Conservation (phyloP, 92 coral and sea anemone species). For the Phenganax stokvisi region DNA sequence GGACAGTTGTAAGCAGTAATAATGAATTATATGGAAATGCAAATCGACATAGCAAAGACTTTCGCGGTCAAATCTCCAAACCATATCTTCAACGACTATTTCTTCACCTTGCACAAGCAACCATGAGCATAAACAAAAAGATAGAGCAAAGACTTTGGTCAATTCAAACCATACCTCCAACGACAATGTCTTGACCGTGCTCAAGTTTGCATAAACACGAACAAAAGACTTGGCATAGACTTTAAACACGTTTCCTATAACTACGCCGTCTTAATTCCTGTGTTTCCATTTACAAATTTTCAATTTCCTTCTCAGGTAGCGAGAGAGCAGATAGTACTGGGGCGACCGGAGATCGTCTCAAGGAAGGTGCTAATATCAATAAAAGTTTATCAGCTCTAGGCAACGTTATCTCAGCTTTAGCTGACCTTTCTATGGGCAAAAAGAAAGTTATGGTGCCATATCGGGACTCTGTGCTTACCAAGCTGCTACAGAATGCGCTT, state of each 20-base stretch:
- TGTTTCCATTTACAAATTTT: not conserved
- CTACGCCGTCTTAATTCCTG: not conserved
- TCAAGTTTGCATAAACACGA: no score
- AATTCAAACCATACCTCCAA: no score
- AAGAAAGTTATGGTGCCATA: constrained; percentile 97
- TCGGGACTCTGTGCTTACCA: constrained; percentile 95
- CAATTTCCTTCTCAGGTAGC: constrained; percentile 57
- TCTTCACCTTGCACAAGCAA: no score
- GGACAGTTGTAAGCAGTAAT: not conserved
- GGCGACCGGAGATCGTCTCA: constrained; percentile 93
- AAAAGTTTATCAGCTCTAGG: constrained; percentile 94
- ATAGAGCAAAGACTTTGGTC: no score
- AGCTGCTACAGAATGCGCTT: constrained; percentile 93
- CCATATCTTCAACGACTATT: no score
- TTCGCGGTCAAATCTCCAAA: no score
- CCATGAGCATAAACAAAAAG: no score
- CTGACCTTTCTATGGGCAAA: constrained; percentile 98
- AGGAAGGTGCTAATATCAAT: constrained; percentile 99
- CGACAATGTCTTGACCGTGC: no score
- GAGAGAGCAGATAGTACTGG: constrained; percentile 99
- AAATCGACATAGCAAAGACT: no score
- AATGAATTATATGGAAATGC: no score
- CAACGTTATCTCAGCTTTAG: constrained; percentile 93
- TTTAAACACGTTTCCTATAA: no score
- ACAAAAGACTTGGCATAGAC: no score